Percentiles rank a stretch among this genome's conserved stretches.
Evolutionary conservation across 35 echinoderm and acorn worm genomes (phyloP).

Genomic region (Chiridota heheva): DNA sequence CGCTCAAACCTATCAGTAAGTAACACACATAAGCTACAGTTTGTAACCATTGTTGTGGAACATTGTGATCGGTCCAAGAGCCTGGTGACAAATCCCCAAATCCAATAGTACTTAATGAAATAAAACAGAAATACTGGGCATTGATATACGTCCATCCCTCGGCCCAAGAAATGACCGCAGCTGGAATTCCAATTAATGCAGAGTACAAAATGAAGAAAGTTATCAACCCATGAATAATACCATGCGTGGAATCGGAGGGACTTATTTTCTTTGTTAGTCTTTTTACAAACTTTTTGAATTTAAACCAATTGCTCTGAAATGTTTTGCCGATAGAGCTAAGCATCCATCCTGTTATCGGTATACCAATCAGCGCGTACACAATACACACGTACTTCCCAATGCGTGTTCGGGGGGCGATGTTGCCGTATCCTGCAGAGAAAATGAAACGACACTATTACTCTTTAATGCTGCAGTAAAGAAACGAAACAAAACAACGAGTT

Average conservation of each 20-base stretch:
- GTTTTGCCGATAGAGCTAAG: conserved; percentile 67
- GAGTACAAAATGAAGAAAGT: conserved; percentile 48
- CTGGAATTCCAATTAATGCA: conserved; percentile 55
- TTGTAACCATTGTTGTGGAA: conserved; percentile 25
- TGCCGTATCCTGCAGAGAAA: conserved; percentile 73
- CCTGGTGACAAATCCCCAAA: conserved; percentile 82
- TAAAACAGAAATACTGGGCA: conserved; percentile 83
- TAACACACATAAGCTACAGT: conserved; percentile 63
- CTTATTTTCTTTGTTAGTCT: conserved; percentile 31
- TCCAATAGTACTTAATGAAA: conserved; percentile 85
- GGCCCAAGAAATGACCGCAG: conserved; percentile 45
- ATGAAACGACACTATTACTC: no score
- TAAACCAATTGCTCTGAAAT: conserved; percentile 46
- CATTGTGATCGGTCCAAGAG: conserved; percentile 21
- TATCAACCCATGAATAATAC: not conserved
- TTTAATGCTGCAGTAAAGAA: no score
- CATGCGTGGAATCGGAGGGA: not conserved
- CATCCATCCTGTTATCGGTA: conserved; percentile 74
- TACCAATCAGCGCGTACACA: conserved; percentile 74
- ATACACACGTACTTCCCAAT: conserved; percentile 63
- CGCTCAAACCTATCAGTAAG: conserved; percentile 61
- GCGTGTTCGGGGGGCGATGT: conserved; percentile 63
- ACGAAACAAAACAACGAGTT: no score
- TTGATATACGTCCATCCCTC: conserved; percentile 75
- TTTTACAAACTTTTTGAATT: conserved; percentile 20